A percentile compares a stretch with the other conserved stretches of the same genome.
Evolutionary conservation across 1,140 invertebrate species (phyloP).

Genomic region (Aphidius ervi): DNA sequence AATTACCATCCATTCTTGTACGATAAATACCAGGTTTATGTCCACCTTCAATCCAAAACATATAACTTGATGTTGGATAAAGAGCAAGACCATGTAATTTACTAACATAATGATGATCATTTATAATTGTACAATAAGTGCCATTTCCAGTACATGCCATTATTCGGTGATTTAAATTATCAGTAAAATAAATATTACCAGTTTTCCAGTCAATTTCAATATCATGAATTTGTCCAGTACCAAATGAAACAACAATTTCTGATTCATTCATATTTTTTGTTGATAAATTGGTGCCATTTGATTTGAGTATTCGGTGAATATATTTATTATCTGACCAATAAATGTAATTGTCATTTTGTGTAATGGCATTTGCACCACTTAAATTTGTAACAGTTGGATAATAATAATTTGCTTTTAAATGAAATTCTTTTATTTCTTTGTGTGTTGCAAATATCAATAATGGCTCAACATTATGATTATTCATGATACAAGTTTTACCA

Average conservation of each 20-base stretch:
- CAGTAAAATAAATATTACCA: slow-evolving; percentile 76
- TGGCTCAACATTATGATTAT: slow-evolving; percentile 54
- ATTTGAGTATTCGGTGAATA: slow-evolving; percentile 47
- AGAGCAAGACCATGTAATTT: slow-evolving; percentile 63
- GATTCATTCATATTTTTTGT: slow-evolving; percentile 54
- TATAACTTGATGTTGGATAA: slow-evolving; percentile 61
- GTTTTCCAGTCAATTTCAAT: slow-evolving; percentile 80
- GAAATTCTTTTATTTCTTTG: slow-evolving; percentile 53
- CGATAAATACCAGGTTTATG: slow-evolving; percentile 66
- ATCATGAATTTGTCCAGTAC: slow-evolving; percentile 68
- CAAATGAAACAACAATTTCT: slow-evolving; percentile 54
- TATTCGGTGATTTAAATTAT: slow-evolving; percentile 66
- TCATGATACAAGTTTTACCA: slow-evolving; percentile 66
- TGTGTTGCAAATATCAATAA: slow-evolving; percentile 62
- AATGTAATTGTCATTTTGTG: slow-evolving; percentile 62
- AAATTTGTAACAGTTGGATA: slow-evolving; percentile 51
- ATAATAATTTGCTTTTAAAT: slow-evolving; percentile 47
- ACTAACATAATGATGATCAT: slow-evolving; percentile 47
- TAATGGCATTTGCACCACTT: slow-evolving; percentile 63
- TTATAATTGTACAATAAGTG: slow-evolving; percentile 59
- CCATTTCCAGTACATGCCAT: slow-evolving; percentile 68
- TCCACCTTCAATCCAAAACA: slow-evolving; percentile 88
- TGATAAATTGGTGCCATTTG: slow-evolving; percentile 63
- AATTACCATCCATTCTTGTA: slow-evolving; percentile 82
- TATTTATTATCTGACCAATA: slow-evolving; percentile 65